phyloP scores from a whole-genome alignment of 2,113 vertebrate genomes.

The Clarias gariepinus region DNA sequence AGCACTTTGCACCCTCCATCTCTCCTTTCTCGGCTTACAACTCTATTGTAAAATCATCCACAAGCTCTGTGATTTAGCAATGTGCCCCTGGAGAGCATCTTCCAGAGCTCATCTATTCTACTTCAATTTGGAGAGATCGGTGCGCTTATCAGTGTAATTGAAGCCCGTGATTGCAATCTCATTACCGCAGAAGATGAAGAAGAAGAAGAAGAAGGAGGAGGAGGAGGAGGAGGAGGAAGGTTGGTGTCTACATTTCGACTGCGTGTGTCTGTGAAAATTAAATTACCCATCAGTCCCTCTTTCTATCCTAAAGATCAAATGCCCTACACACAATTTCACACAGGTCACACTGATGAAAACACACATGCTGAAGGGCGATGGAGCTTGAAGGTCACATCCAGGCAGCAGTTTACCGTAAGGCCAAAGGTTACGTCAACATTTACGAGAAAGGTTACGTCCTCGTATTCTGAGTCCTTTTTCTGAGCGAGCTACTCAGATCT shows the following conservation, averaged over 20 bases:
- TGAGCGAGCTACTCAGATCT: no score
- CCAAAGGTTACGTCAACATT: background rate
- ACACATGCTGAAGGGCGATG: background rate
- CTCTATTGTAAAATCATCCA: background rate
- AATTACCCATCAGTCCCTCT: background rate
- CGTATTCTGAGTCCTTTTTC: background rate
- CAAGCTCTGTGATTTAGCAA: background rate
- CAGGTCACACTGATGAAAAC: background rate
- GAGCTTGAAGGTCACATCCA: background rate
- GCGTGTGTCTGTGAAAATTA: background rate
- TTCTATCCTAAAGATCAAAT: background rate
- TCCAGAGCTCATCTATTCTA: conserved; percentile 42
- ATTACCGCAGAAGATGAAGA: conserved; percentile 10
- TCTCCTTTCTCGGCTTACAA: background rate
- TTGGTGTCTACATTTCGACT: background rate
- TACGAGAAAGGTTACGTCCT: background rate
- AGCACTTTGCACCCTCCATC: background rate
- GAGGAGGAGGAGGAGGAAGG: background rate
- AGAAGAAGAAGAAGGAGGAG: background rate
- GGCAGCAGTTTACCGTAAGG: background rate
- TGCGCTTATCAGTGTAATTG: conserved; percentile 34
- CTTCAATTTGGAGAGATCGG: conserved; percentile 33
- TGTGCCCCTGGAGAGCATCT: background rate
- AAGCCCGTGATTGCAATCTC: conserved; percentile 32
- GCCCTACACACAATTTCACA: background rate